Conservation (phyloP, 2,797 vertebrate species). For the Streptopelia turtur region DNA sequence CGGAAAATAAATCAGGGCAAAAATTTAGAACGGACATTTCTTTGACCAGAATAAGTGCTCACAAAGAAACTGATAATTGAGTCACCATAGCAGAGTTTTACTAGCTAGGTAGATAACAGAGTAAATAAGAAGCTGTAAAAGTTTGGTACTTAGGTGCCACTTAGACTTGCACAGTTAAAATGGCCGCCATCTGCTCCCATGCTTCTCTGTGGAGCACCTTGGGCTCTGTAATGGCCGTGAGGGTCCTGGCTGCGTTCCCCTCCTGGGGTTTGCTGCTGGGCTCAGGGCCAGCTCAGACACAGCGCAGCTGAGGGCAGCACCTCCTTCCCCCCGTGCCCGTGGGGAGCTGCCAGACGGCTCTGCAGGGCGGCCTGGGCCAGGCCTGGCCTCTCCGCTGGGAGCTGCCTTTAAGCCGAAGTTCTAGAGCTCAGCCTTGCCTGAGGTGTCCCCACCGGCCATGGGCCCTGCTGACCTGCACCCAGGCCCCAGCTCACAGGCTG, state of each 20-base stretch:
- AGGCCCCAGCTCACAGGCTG: background rate
- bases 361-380: background rate
- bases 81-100: background rate
- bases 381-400: background rate
- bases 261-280: background rate
- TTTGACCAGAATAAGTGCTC: background rate
- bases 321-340: background rate
- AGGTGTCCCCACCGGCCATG: rapidly evolving
- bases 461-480: background rate
- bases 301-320: background rate
- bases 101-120: background rate
- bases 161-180: background rate
- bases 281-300: background rate
- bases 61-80: background rate
- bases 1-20: background rate
- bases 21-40: background rate
- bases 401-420: background rate
- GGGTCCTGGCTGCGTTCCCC: background rate
- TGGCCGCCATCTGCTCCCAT: background rate
- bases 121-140: background rate
- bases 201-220: background rate
- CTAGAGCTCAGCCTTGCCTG: background rate
- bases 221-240: background rate
- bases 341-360: slow-evolving; percentile 23
- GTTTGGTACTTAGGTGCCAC: background rate